phyloP scores from a whole-genome alignment of 2,888 invertebrate species.

The Tipula unca region DNA sequence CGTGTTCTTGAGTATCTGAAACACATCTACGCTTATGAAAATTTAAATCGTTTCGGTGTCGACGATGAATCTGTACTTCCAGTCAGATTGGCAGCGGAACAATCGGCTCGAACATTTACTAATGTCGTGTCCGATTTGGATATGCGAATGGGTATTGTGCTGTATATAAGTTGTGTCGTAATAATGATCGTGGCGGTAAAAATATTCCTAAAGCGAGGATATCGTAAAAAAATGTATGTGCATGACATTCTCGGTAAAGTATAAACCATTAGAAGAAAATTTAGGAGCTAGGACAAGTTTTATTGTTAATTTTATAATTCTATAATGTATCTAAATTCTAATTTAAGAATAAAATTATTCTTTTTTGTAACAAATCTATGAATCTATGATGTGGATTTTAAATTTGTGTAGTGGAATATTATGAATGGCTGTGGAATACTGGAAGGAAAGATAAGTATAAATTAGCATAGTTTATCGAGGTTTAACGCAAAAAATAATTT shows the following conservation, averaged over 20 bases:
- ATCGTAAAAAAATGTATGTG: slow-evolving; percentile 65
- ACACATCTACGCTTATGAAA: slow-evolving; percentile 35
- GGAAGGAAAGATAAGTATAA: background rate
- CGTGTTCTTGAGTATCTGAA: slow-evolving; percentile 37
- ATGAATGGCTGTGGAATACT: background rate
- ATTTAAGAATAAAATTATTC: background rate
- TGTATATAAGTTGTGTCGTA: slow-evolving; percentile 64
- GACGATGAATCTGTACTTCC: slow-evolving; percentile 32
- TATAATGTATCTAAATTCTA: too few relatives aligned
- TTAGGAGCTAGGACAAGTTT: slow-evolving; percentile 24
- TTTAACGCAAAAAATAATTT: too few relatives aligned
- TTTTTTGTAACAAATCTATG: background rate
- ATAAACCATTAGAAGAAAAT: slow-evolving; percentile 38
- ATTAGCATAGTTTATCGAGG: too few relatives aligned
- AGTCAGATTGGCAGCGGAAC: slow-evolving; percentile 31
- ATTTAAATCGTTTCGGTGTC: slow-evolving; percentile 35
- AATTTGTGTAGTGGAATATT: background rate
- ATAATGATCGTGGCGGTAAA: slow-evolving; percentile 68
- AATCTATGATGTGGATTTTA: background rate
- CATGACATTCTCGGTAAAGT: slow-evolving; percentile 64
- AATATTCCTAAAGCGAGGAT: slow-evolving; percentile 55
- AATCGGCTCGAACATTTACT: slow-evolving; percentile 34
- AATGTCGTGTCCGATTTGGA: slow-evolving; percentile 46
- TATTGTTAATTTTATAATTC: background rate
- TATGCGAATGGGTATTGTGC: slow-evolving; percentile 65